Evolutionary conservation across 92 coral and sea anemone species (phyloP), one percentile per base, ranked within the genome.

Genomic region (Porites evermanni): DNA sequence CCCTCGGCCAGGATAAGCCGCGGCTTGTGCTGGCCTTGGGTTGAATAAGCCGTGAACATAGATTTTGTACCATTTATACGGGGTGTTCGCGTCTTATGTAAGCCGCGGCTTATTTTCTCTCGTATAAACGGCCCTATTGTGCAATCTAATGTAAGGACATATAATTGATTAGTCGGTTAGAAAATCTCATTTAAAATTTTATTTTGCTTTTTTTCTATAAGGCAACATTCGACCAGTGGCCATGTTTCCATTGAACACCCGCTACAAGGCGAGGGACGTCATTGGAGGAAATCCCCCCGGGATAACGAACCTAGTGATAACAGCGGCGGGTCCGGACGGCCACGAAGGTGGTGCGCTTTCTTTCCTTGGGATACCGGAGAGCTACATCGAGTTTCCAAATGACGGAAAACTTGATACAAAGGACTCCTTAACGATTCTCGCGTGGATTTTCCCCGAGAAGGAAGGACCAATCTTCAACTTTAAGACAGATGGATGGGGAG

Each of bases 391-490:
- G 74, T 89, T 92, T 79, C 90, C 90, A 21, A 92, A 89, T 64
- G 79, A 89, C 50, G 92, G 92, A 3, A 54, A 44, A 19, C 47
- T 92, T 72, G 95, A 92, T 38, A 64, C 67, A 18, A 92, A 77
- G 23, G 77, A 86, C 14, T 85, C 92, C 3, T 68, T 92, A 29
- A 80, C 87, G 8, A n/a, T 92, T 29, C 83, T 92, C 21, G 90
- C 88, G 21, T 66, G 91, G 78, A 85, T 92, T 17, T 80, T 21
- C 29, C 89, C 90, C 14, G 91, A 89, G 70, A 84, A 80, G 74
- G 86, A 84, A 11, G 95, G 95, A 44, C 95, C 95, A 4, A 82
- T 92, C 38, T 89, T 88, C 70, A 89, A 88, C 77, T 92, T 84
- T 77, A 81, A 88, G 68, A 73, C 67, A 21, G 88, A 92, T 32